A percentile compares a stretch with the other conserved stretches of the same genome.
These are phyloP conservation scores for Coccyzus lansbergi DNA, from an alignment of 2,797 vertebrate species.

Conservation along the genomic window DNA sequence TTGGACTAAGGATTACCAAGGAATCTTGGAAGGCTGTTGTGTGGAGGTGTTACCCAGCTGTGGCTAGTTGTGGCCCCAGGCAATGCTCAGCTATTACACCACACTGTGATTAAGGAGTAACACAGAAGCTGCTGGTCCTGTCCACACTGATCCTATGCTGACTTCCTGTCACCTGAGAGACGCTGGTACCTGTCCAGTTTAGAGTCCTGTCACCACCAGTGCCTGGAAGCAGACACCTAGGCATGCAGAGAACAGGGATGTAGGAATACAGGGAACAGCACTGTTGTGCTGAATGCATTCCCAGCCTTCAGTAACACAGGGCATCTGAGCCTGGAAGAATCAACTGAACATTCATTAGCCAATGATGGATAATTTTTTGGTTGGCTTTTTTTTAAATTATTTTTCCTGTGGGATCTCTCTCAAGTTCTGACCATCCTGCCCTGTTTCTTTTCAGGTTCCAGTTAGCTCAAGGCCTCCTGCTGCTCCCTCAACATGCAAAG, in stretches of 20 bases:
- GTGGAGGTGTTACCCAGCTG: not conserved
- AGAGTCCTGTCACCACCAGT: not conserved
- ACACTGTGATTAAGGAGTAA: not conserved
- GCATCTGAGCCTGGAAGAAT: not conserved
- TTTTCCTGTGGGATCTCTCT: not conserved
- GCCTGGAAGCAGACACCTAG: not conserved
- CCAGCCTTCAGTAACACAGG: accelerated
- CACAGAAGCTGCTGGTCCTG: not conserved
- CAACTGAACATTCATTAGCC: not conserved
- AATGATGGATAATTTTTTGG: not conserved
- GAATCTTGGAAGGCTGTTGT: not conserved
- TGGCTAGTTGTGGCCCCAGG: not conserved
- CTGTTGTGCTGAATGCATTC: not conserved
- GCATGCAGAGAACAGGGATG: not conserved
- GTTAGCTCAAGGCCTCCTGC: not conserved
- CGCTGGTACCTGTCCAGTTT: not conserved
- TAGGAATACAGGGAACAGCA: too few species aligned
- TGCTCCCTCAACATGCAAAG: not conserved
- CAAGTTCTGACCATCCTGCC: not conserved
- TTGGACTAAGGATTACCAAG: not conserved
- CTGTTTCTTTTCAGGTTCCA: not conserved
- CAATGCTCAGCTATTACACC: not conserved
- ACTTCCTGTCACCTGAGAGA: not conserved
- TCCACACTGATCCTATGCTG: not conserved
- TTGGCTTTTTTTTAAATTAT: too few species aligned